phyloP scores from a whole-genome alignment of 2,888 invertebrate species.

The Spisula solida region DNA sequence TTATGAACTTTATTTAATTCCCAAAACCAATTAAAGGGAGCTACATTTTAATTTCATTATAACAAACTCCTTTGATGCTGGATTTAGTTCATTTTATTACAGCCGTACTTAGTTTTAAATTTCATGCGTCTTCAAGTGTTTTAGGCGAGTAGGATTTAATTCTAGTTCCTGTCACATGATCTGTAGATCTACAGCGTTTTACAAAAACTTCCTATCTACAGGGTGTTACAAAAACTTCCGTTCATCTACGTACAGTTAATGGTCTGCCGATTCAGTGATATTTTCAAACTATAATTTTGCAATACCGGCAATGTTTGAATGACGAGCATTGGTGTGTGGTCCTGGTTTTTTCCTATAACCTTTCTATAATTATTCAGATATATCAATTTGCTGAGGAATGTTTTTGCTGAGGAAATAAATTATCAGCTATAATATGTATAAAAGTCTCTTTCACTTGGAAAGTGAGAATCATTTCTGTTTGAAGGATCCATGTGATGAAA shows the following conservation, averaged over 20 bases:
- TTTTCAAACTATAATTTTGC: not conserved
- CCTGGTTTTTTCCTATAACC: not conserved
- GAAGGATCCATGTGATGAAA: not conserved
- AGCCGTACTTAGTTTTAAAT: constrained; percentile 33
- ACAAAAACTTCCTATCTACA: too few relatives aligned
- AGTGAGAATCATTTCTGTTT: not conserved
- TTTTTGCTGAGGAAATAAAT: not conserved
- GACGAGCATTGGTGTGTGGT: not conserved
- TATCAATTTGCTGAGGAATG: constrained; percentile 1
- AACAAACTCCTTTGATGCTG: constrained; percentile 36
- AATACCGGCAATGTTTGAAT: not conserved
- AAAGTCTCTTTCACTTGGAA: not conserved
- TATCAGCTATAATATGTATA: not conserved
- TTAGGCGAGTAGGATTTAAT: not conserved
- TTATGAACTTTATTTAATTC: constrained; percentile 1
- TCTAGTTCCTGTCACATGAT: constrained; percentile 15
- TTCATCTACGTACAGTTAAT: not conserved
- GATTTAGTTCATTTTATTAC: constrained; percentile 35
- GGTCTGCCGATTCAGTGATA: not conserved
- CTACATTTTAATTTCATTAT: constrained; percentile 18
- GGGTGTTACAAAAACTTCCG: not conserved
- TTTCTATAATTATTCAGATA: not conserved
- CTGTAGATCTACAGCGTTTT: not conserved
- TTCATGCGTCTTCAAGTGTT: constrained; percentile 27
- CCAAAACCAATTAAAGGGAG: constrained; percentile 33